Percentiles rank a stretch among this genome's conserved stretches.
phyloP scores from a whole-genome alignment of 2,113 vertebrate species.

The Neogobius melanostomus region DNA sequence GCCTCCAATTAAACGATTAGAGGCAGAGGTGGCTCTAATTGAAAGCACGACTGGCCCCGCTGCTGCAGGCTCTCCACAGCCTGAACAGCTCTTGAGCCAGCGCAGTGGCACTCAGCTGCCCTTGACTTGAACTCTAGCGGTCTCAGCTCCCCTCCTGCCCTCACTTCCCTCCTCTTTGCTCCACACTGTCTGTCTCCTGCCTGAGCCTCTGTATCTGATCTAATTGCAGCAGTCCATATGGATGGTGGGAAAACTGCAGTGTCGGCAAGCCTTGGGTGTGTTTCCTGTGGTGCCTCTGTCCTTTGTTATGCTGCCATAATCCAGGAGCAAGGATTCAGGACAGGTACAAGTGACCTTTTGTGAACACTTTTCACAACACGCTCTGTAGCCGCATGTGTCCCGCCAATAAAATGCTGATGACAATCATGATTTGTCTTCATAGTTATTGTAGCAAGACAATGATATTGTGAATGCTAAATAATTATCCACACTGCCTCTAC shows the following conservation, averaged over 20 bases:
- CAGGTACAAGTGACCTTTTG: background rate
- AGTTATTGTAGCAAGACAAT: slow-evolving; percentile 3
- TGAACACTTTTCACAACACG: background rate
- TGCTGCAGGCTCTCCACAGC: slow-evolving; percentile 30
- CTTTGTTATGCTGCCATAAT: slow-evolving; percentile 49
- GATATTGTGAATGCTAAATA: background rate
- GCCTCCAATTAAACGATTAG: slow-evolving; percentile 63
- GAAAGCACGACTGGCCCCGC: slow-evolving; percentile 31
- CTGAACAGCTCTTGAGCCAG: slow-evolving; percentile 37
- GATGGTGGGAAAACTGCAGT: slow-evolving; percentile 62
- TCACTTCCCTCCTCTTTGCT: slow-evolving; percentile 1
- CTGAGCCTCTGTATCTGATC: slow-evolving; percentile 52
- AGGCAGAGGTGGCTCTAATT: slow-evolving; percentile 34
- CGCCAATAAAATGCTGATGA: background rate
- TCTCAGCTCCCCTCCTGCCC: slow-evolving; percentile 14
- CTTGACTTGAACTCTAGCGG: slow-evolving; percentile 66
- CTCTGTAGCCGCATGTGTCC: background rate
- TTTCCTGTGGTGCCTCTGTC: slow-evolving; percentile 49
- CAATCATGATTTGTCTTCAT: background rate
- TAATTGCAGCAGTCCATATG: slow-evolving; percentile 65
- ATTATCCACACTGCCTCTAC: slow-evolving; percentile 5
- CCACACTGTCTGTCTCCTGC: slow-evolving; percentile 12
- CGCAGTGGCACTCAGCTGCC: slow-evolving; percentile 40
- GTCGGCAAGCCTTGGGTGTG: slow-evolving; percentile 60
- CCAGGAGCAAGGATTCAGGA: slow-evolving; percentile 24